Percentiles rank a stretch among this genome's conserved stretches.
phyloP scores from a whole-genome alignment of 2,113 vertebrate species.

The Gasterosteus aculeatus region DNA sequence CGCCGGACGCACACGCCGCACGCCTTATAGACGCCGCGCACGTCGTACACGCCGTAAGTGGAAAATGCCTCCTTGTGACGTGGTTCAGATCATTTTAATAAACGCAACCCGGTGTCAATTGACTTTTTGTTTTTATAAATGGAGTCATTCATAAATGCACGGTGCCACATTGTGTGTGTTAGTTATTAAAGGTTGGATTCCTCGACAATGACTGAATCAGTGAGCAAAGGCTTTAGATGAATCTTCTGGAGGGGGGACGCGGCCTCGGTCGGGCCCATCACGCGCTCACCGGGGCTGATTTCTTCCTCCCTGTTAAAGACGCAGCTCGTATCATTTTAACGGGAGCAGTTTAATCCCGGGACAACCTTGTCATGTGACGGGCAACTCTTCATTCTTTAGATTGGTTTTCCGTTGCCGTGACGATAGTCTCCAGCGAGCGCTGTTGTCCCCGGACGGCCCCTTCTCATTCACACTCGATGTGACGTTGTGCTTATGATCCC shows the following conservation, averaged over 20 bases:
- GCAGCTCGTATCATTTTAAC: slow-evolving; percentile 76
- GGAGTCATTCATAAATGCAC: too few species aligned
- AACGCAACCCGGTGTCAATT: neutral
- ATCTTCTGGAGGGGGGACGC: neutral
- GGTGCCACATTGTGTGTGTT: neutral
- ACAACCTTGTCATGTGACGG: slow-evolving; percentile 75
- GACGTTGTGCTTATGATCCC: neutral
- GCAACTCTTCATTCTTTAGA: slow-evolving; percentile 57
- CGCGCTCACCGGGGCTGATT: slow-evolving; percentile 45
- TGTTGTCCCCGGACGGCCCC: slow-evolving; percentile 29
- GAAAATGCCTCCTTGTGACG: too few species aligned
- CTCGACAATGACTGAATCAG: neutral
- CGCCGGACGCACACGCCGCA: too few species aligned
- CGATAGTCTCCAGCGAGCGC: slow-evolving; percentile 43
- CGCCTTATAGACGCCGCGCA: too few species aligned
- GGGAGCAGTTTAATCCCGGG: slow-evolving; percentile 62
- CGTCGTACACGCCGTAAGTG: too few species aligned
- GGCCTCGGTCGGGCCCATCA: slow-evolving; percentile 55
- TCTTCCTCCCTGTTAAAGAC: slow-evolving; percentile 45
- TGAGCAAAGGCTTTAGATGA: too few species aligned
- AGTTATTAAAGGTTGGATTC: neutral
- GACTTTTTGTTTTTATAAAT: neutral
- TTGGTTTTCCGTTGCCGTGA: slow-evolving; percentile 46
- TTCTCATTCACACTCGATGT: neutral
- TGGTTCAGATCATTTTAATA: neutral